A percentile compares a stretch with the other conserved stretches of the same genome.
Evolutionary conservation across 2,888 invertebrate species (phyloP).

Genomic region (Zonitis immaculata): DNA sequence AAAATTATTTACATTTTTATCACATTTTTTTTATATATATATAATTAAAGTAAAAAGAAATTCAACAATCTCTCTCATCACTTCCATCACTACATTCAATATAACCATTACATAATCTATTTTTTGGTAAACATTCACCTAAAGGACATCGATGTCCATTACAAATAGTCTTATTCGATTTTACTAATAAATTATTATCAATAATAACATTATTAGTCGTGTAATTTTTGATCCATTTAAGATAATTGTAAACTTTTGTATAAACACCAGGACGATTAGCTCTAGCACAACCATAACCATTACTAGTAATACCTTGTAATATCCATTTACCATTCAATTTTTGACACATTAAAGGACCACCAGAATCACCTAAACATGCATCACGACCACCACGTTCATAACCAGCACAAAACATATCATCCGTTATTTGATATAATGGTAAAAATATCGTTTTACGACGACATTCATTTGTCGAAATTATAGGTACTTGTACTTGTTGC

Average conservation of each 20-base stretch:
- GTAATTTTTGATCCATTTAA: constrained; percentile 64
- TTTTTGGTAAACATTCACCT: constrained; percentile 67
- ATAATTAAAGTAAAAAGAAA: constrained; percentile 14
- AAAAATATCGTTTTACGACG: constrained; percentile 68
- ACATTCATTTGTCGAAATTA: constrained; percentile 73
- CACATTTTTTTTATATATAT: neutral
- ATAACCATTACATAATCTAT: constrained; percentile 71
- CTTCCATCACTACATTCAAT: constrained; percentile 74
- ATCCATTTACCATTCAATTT: constrained; percentile 50
- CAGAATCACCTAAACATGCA: constrained; percentile 76
- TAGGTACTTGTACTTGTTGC: constrained; percentile 75
- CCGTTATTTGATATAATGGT: constrained; percentile 70
- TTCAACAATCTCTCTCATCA: constrained; percentile 61
- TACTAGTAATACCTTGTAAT: constrained; percentile 65
- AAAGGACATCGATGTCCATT: constrained; percentile 70
- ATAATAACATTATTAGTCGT: constrained; percentile 40
- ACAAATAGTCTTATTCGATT: constrained; percentile 46
- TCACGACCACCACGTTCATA: constrained; percentile 74
- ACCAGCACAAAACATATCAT: constrained; percentile 80
- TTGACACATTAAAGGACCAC: constrained; percentile 75
- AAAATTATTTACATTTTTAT: constrained; percentile 1
- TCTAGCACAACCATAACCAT: constrained; percentile 75
- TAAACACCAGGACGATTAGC: constrained; percentile 76
- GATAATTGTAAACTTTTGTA: constrained; percentile 72
- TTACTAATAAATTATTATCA: constrained; percentile 17